A percentile compares a stretch with the other conserved stretches of the same genome.
phyloP scores from a whole-genome alignment of 1,140 invertebrate genomes.

The Drosophila trapezifrons region DNA sequence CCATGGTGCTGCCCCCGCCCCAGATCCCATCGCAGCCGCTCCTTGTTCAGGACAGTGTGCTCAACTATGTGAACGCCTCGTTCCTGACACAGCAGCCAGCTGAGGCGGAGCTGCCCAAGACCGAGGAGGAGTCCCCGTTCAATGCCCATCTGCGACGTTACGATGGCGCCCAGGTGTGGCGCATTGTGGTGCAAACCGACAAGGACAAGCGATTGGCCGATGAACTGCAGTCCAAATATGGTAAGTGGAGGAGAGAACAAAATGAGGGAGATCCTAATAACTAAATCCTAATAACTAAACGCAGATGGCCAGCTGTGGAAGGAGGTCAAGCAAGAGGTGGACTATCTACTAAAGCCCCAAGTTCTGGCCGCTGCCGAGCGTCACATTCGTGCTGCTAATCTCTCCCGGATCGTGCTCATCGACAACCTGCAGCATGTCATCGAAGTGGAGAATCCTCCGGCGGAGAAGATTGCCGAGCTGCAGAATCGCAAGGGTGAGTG shows the following conservation, averaged over 20 bases:
- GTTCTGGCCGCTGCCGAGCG: conserved; percentile 85
- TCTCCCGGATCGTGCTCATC: conserved; percentile 89
- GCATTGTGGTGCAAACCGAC: conserved; percentile 85
- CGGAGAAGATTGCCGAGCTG: conserved; percentile 87
- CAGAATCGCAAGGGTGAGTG: conserved; percentile 90
- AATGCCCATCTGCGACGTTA: conserved; percentile 83
- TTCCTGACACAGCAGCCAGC: conserved; percentile 55
- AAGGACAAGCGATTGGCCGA: conserved; percentile 76
- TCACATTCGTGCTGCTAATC: conserved; percentile 85
- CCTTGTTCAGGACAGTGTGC: conserved; percentile 68
- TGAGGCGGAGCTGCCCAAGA: conserved; percentile 28
- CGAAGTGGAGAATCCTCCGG: conserved; percentile 90
- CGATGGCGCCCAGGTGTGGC: conserved; percentile 86
- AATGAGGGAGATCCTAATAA: accelerated
- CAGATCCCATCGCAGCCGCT: conserved; percentile 12
- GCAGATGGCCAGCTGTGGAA: conserved; percentile 89
- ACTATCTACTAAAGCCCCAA: conserved; percentile 87
- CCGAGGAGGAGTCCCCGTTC: conserved; percentile 37
- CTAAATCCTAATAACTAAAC: background rate
- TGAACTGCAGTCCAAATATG: conserved; percentile 79
- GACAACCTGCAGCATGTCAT: conserved; percentile 91
- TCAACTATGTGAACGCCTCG: conserved; percentile 82
- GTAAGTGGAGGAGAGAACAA: conserved; percentile 44
- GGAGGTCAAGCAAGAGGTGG: conserved; percentile 87
- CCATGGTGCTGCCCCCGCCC: conserved; percentile 38